Conservation (phyloP, 2,888 invertebrate genomes). For the Caradrina clavipalpis region DNA sequence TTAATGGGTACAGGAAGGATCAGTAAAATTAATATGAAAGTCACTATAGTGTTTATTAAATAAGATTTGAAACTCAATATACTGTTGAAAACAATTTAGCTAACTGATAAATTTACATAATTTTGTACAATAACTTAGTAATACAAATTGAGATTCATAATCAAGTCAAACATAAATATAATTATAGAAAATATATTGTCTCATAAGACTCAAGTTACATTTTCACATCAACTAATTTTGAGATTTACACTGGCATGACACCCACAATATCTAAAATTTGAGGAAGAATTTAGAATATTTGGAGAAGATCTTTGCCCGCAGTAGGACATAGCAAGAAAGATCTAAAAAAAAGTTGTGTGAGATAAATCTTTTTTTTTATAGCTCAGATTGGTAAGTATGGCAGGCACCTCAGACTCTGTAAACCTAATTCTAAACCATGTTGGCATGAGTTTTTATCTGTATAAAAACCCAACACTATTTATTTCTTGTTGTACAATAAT, state of each 20-base stretch:
- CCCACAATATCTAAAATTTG: not conserved
- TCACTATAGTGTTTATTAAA: slow-evolving; percentile 28
- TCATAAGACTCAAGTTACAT: not conserved
- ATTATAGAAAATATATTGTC: slow-evolving; percentile 1
- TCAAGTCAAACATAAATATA: slow-evolving; percentile 9
- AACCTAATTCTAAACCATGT: not conserved
- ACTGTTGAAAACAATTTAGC: not conserved
- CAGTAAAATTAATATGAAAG: not conserved
- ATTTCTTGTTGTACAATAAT: not conserved
- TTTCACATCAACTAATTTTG: not conserved
- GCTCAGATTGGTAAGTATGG: not conserved
- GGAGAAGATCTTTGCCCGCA: too few relatives aligned
- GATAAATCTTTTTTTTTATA: not conserved
- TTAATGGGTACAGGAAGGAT: not conserved
- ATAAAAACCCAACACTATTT: not conserved
- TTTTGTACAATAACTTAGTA: not conserved
- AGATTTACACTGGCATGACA: not conserved
- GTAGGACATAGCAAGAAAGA: too few relatives aligned
- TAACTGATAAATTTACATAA: not conserved
- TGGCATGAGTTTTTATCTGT: not conserved
- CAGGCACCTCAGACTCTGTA: slow-evolving; percentile 9
- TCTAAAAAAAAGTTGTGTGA: too few relatives aligned
- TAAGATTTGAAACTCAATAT: not conserved
- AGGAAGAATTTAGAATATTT: not conserved
- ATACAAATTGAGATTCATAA: slow-evolving; percentile 13